Conservation (phyloP, 2,797 vertebrate species). For the Danio kyathit region DNA sequence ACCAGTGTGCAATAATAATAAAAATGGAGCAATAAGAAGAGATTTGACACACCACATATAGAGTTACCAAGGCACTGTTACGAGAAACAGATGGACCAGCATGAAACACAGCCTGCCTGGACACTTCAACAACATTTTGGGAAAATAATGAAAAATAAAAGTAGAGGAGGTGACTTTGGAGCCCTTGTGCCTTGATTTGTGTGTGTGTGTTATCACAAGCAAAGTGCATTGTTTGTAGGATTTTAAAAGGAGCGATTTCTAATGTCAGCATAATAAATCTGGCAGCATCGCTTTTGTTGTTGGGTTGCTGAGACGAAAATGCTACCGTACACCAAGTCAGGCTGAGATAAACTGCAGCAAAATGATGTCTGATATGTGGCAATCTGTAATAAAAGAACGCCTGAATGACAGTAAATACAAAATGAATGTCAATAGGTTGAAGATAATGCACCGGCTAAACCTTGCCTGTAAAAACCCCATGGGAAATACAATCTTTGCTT, state of each 20-base stretch:
- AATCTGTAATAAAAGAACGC: slow-evolving; percentile 30
- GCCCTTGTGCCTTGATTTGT: slow-evolving; percentile 37
- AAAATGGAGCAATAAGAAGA: slow-evolving; percentile 35
- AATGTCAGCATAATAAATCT: slow-evolving; percentile 16
- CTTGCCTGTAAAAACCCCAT: slow-evolving; percentile 67
- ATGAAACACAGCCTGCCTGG: slow-evolving; percentile 27
- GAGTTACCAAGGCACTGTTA: slow-evolving; percentile 73
- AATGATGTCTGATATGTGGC: slow-evolving; percentile 19
- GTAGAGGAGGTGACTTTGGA: slow-evolving; percentile 6
- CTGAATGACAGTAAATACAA: slow-evolving; percentile 55
- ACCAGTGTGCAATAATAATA: slow-evolving; percentile 38
- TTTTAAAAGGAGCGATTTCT: slow-evolving; percentile 30
- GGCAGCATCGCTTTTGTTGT: slow-evolving; percentile 1
- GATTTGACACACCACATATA: slow-evolving; percentile 40
- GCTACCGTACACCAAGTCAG: slow-evolving; percentile 5
- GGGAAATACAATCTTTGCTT: slow-evolving; percentile 77
- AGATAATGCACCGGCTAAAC: slow-evolving; percentile 68
- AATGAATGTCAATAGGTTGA: slow-evolving; percentile 60
- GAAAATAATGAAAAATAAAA: background rate
- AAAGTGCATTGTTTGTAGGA: slow-evolving; percentile 12
- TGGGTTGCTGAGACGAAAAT: background rate
- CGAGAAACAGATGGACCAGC: slow-evolving; percentile 37
- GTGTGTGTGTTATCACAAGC: slow-evolving; percentile 14
- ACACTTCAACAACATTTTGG: slow-evolving; percentile 3
- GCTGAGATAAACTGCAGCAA: slow-evolving; percentile 12